phyloP scores from a whole-genome alignment of 2,797 vertebrate genomes.

The Oceanodroma leucorhoa region DNA sequence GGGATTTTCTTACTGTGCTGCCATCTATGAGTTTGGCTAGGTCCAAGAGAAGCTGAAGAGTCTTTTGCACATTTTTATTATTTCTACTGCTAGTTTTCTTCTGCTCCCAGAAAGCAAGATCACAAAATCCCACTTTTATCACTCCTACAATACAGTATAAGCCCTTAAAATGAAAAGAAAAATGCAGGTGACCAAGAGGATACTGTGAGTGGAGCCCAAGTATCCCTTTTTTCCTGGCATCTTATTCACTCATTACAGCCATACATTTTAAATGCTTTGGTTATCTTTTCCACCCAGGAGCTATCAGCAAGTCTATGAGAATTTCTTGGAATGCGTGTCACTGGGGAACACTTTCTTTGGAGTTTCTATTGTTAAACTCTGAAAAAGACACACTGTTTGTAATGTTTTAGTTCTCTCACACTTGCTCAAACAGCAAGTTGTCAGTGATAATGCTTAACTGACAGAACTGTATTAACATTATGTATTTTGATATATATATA shows the following conservation, averaged over 20 bases:
- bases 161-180: conserved; percentile 4
- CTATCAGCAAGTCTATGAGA: neutral
- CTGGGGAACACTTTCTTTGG: neutral
- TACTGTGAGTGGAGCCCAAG: neutral
- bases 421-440: neutral
- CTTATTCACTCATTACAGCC: neutral
- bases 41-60: neutral
- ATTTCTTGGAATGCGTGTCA: neutral
- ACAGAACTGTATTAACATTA: neutral
- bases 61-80: neutral
- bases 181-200: neutral
- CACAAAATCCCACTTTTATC: conserved; percentile 17
- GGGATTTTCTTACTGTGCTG: conserved; percentile 2
- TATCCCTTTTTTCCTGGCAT: neutral
- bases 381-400: neutral
- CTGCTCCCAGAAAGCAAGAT: neutral
- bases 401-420: neutral
- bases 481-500: neutral
- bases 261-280: neutral
- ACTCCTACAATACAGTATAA: neutral
- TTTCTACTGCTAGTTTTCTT: neutral
- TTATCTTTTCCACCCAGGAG: neutral
- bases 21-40: neutral
- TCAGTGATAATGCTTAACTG: neutral
- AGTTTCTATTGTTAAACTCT: neutral